phyloP scores from a whole-genome alignment of 2,797 vertebrate species.

The Lophotriccus pileatus region DNA sequence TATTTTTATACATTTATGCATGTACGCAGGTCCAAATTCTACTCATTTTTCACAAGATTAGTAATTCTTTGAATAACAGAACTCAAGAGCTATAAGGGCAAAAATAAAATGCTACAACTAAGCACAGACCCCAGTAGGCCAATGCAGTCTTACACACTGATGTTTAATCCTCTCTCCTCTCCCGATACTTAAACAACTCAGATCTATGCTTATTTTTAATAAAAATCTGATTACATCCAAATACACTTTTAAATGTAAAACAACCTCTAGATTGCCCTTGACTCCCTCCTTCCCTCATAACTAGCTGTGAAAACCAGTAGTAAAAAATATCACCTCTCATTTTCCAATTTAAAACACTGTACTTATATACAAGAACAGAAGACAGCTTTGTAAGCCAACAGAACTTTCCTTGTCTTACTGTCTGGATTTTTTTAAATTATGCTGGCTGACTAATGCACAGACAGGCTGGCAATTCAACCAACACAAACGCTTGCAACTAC shows the following conservation, averaged over 20 bases:
- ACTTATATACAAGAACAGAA: conserved; percentile 26
- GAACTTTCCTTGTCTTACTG: conserved; percentile 18
- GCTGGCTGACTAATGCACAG: conserved; percentile 36
- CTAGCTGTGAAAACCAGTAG: not conserved
- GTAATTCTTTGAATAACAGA: not conserved
- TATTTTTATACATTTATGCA: not conserved
- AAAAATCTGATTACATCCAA: conserved; percentile 13
- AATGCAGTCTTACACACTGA: not conserved
- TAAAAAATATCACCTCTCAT: conserved; percentile 16
- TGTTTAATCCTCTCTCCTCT: not conserved
- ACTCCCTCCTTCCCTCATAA: not conserved
- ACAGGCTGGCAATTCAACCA: conserved; percentile 46
- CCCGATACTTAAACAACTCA: not conserved
- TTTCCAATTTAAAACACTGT: not conserved
- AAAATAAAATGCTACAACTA: not conserved
- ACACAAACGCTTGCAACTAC: conserved; percentile 1
- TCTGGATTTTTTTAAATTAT: not conserved
- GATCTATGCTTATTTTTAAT: not conserved
- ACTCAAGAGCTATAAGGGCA: not conserved
- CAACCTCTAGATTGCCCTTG: not conserved
- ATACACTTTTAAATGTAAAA: not conserved
- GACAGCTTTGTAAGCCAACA: conserved; percentile 44
- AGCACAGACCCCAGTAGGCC: not conserved
- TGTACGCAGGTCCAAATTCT: not conserved
- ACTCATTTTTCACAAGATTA: not conserved